Base-by-base conservation (phyloP, 2,797 vertebrate species). In the Intellagama lesueurii region DNA sequence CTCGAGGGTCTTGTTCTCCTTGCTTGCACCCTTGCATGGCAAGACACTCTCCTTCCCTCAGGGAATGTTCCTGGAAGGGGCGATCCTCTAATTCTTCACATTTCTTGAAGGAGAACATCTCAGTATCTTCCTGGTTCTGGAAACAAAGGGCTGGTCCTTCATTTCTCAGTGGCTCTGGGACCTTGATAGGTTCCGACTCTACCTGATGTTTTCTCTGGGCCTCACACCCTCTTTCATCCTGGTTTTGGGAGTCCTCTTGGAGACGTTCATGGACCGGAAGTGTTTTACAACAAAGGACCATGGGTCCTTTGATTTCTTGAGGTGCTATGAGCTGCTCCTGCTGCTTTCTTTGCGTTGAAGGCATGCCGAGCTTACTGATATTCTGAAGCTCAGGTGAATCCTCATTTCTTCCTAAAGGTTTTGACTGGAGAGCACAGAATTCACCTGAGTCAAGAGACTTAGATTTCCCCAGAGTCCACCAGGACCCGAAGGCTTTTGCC, bases 361-460 rank as follows among this genome's bases (percentile, higher is more conserved):
- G 3, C 24, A 70, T 52, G 8, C 24, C 75, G 7, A 32, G 4
- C 19, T 32, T 56, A 52, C 56, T 47, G 16, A 7, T 80, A 19
- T 47, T 26, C 77, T 12, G 76, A 47, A n/a, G 26, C 9, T 47
- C 30, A 30, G 69, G 64, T 47, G n/a, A 66, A 16, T 66, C 52
- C 28, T 24, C 1, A 4, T 77, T 60, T 35, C 44, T 40, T 35
- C 32, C n/a, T 22, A 28, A 22, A 56, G 32, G 12, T 60, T 70
- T 30, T 40, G 35, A 19, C 5, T 49, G 44, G 16, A 17, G 1
- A 8, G 24, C 26, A 35, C 56, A 60, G 17, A 69, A 19, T 28
- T 86, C 60, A 5, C n/a, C 35, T 7, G 44, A 4, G 44, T 83
- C 89, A 77, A 90, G 79, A 77, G 84, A 86, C 47, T 90, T 90